Conservation (phyloP, 2,113 vertebrate species). For the Anhinga rufa region DNA sequence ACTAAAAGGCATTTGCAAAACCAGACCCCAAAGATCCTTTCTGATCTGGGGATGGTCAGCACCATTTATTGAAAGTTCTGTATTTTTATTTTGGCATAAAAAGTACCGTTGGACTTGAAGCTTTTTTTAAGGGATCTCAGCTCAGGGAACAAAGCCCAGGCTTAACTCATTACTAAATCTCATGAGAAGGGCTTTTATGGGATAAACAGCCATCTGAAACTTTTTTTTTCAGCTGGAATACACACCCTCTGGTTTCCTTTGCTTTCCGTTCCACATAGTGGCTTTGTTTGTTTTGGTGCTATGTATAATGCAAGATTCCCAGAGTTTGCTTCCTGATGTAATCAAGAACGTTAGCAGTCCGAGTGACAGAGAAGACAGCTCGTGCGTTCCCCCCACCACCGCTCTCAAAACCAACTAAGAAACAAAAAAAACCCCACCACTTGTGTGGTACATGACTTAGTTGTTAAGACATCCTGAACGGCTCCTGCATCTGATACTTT, state of each 20-base stretch:
- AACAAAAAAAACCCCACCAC: fast-evolving
- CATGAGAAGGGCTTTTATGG: background rate
- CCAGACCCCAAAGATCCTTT: background rate
- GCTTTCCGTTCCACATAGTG: background rate
- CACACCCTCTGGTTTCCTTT: background rate
- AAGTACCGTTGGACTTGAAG: background rate
- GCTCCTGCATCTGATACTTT: background rate
- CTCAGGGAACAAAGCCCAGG: background rate
- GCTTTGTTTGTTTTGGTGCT: background rate
- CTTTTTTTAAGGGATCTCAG: background rate
- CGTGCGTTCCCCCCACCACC: fast-evolving
- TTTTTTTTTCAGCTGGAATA: background rate
- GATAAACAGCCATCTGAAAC: background rate
- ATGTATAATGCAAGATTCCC: background rate
- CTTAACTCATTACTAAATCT: background rate
- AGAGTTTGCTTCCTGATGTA: background rate
- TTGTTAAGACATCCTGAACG: background rate
- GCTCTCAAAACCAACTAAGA: background rate
- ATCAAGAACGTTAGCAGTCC: background rate
- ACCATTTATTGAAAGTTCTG: background rate
- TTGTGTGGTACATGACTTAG: background rate
- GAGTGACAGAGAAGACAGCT: background rate
- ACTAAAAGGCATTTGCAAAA: background rate
- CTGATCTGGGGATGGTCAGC: background rate
- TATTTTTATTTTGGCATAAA: background rate